Evolutionary conservation across 2,888 invertebrate genomes (phyloP), one percentile per base, ranked within the genome.

Genomic region (Adelphocoris suturalis): DNA sequence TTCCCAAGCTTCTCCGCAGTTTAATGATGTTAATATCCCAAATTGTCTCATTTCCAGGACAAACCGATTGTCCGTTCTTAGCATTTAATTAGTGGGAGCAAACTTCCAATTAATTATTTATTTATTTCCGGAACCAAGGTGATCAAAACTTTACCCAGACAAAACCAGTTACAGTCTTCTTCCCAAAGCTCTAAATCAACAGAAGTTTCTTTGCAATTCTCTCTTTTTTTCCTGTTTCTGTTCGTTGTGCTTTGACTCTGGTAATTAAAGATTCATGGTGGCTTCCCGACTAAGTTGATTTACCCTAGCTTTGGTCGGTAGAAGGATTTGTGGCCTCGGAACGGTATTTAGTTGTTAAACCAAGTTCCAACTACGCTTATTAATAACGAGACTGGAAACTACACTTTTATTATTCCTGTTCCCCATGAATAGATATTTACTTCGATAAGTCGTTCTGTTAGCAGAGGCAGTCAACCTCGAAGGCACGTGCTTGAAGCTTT

Each of bases 261-360:
- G 68, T 68, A 68, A 68, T 68, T 68, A 68, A 68, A 23, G 68
- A 68, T 68, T 68, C 68, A 68, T 68, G 68, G 68, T 27, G 68
- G 23, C 68, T 68, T 68, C 68, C 27, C 68, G 68, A 23, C 68
- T 23, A 68, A 68, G 68, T 68, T 68, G 68, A 68, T 68, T 68
- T 68, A 12, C 68, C 68, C 23, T 23, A 0, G 19, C 68, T 68
- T 23, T 23, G 68, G 68, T 68, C 68, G 23, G 23, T 23, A 7
- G 27, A 23, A 23, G 19, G 68, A 68, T 68, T 68, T 68, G 68
- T 68, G 23, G 27, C 12, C 68, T 68, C 23, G 5, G 68, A 68
- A 12, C 23, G 68, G 68, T 13, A 68, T 68, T 27, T 68, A 68
- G 68, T 19, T 27, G 68, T 68, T 19, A 23, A 68, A 68, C 68